phyloP scores from a whole-genome alignment of 2,113 vertebrate species.

The Phyllostomus discolor region DNA sequence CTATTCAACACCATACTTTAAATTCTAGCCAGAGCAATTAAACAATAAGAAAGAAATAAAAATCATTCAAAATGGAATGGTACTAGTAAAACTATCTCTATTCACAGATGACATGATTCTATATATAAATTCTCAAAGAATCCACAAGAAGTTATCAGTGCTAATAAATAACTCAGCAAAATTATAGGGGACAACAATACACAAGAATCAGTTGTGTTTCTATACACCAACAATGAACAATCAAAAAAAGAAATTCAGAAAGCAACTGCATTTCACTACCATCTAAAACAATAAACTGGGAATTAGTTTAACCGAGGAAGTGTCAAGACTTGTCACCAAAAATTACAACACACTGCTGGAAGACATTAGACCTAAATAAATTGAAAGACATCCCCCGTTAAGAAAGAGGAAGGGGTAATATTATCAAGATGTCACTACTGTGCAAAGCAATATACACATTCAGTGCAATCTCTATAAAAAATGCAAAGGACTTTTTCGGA shows the following conservation, averaged over 20 bases:
- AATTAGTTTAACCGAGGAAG: background rate
- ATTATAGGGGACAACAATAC: background rate
- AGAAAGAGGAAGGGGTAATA: background rate
- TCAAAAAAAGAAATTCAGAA: background rate
- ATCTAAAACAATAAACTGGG: background rate
- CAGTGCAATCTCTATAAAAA: background rate
- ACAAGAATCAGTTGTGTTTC: background rate
- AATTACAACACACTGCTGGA: background rate
- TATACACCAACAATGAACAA: background rate
- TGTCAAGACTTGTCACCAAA: background rate
- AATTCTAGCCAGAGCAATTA: background rate
- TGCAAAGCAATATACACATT: background rate
- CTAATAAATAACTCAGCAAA: background rate
- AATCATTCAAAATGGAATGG: background rate
- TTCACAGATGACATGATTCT: background rate
- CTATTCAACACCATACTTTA: background rate
- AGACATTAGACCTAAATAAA: constrained; percentile 13
- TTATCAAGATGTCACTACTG: background rate
- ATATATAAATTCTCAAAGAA: background rate
- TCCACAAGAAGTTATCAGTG: background rate
- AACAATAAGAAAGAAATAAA: background rate
- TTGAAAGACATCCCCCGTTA: background rate
- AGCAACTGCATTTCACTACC: background rate
- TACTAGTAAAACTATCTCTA: background rate
- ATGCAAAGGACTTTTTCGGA: background rate